Evolutionary conservation across 1,140 invertebrate genomes (phyloP), one percentile per base, ranked within the genome.

Genomic region (Drosophila sturtevanti): DNA sequence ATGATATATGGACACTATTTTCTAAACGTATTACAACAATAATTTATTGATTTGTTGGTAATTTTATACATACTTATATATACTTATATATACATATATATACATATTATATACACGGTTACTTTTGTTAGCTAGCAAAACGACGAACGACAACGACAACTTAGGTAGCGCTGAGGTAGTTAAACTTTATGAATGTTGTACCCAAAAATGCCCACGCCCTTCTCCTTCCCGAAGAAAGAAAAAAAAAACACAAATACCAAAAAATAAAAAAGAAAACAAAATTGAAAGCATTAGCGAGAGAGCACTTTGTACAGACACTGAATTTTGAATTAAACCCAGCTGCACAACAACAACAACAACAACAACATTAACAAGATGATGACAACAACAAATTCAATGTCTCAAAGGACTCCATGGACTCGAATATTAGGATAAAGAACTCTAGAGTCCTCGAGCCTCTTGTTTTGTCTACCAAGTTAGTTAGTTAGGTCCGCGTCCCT

Each of bases 21-120:
- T 87, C 82, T 87, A 82, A 89, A 87, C 81, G 77, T 87, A 87
- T 89, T 87, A 87, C 84, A 87, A 87, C 82, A 87, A 87, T 87
- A 87, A 87, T 87, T 87, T 87, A 82, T 82, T 81, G 56, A 82
- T 87, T 89, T 87, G 84, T 87, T 87, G 82, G 72, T 78, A 70
- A 82, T 87, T 87, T 87, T 89, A 89, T 87, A 81, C 70, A 85
- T 66, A 81, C 41, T 48, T 48, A 48, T 48, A 48, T 48, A 48
- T 48, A 48, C 41, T 21, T 48, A 48, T 21, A 48, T 48, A 48
- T 48, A 48, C 16, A 48, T 71, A 66, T 64, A 72, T 72, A 58
- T 76, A 72, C 56, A 60, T 51, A 71, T 44, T 79, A 84, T 82
- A 81, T 87, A 87, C 72, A 82, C 81, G 75, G 82, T 87, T 87